phyloP scores from a whole-genome alignment of 2,113 vertebrate genomes.

The Barnardius zonarius region DNA sequence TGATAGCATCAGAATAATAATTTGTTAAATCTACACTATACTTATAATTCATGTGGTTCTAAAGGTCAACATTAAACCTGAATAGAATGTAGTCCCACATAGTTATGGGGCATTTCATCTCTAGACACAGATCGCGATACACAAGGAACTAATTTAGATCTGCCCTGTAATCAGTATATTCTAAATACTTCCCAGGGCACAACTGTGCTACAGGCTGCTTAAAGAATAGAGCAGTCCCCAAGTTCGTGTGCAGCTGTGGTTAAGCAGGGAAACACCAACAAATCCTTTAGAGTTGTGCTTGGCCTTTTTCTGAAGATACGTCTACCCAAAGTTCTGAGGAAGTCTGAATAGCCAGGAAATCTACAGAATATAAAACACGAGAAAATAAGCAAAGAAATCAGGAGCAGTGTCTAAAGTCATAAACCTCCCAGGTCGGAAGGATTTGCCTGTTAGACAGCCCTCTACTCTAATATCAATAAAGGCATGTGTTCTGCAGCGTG shows the following conservation, averaged over 20 bases:
- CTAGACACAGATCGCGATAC: fast-evolving
- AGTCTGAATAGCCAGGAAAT: not conserved
- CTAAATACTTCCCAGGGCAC: not conserved
- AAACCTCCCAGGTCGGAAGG: not conserved
- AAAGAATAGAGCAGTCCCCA: not conserved
- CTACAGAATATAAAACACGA: not conserved
- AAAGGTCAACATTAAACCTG: not conserved
- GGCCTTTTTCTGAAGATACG: not conserved
- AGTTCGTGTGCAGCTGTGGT: not conserved
- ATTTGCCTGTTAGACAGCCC: not conserved
- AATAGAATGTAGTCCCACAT: not conserved
- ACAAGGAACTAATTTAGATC: not conserved
- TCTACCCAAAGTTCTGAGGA: not conserved
- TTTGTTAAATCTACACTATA: not conserved
- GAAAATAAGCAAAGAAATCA: not conserved
- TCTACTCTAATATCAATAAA: not conserved
- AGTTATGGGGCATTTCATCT: not conserved
- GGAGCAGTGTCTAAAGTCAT: not conserved
- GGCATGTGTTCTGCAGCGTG: not conserved
- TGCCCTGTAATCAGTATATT: not conserved
- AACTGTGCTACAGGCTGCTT: not conserved
- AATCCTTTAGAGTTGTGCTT: not conserved
- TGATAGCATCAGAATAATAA: not conserved
- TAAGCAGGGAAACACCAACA: not conserved
- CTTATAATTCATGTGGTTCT: not conserved